These are phyloP conservation scores for Torymus auratus DNA, from an alignment of 2,888 invertebrate genomes.

Conservation along the genomic window DNA sequence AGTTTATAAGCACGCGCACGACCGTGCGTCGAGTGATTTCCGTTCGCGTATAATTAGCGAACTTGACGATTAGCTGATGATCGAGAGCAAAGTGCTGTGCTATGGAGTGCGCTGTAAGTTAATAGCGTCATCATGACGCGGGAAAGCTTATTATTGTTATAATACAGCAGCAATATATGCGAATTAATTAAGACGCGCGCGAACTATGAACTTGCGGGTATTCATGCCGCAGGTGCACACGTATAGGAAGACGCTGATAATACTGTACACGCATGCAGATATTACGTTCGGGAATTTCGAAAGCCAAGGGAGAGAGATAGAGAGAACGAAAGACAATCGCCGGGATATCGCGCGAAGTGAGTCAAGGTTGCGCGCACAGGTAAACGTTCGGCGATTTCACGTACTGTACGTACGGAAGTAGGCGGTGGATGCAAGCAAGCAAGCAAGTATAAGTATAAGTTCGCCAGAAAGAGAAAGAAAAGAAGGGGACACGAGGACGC, in stretches of 20 bases:
- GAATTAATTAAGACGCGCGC: constrained; percentile 19
- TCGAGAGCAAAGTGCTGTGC: too few relatives aligned
- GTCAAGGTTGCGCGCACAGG: constrained; percentile 33
- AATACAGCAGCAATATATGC: neutral
- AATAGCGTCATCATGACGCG: neutral
- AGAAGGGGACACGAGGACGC: neutral
- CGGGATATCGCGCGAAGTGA: neutral
- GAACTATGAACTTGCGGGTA: constrained; percentile 1
- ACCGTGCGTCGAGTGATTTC: neutral
- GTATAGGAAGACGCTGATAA: neutral
- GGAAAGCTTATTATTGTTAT: neutral
- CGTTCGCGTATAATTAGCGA: too few relatives aligned
- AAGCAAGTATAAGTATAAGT: too few relatives aligned
- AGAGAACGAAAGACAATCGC: neutral
- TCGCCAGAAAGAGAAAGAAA: neutral
- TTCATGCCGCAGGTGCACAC: neutral
- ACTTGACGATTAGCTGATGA: too few relatives aligned
- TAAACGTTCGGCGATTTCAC: too few relatives aligned
- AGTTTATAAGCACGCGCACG: neutral
- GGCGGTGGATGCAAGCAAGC: too few relatives aligned
- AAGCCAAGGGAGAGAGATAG: neutral
- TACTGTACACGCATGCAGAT: neutral
- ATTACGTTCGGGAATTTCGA: too few relatives aligned
- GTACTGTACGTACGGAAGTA: too few relatives aligned
- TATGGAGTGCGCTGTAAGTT: too few relatives aligned